These are phyloP conservation scores for Perizoma flavofasciatum DNA, from an alignment of 2,888 invertebrate genomes.

Conservation along the genomic window DNA sequence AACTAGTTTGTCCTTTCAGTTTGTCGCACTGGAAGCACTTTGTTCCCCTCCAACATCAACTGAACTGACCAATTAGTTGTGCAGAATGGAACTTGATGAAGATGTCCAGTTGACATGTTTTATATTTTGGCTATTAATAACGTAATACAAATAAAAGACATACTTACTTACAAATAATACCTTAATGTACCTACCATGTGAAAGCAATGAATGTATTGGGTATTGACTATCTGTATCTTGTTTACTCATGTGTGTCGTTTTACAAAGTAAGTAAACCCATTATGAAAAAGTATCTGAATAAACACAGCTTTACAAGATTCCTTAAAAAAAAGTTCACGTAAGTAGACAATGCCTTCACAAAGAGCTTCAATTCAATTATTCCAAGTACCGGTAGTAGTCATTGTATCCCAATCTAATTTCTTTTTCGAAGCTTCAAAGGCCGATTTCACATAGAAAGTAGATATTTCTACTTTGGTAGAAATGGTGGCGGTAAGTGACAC, in stretches of 20 bases:
- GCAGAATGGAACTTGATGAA: too few relatives aligned
- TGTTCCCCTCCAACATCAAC: too few relatives aligned
- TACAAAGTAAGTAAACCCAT: conserved; percentile 13
- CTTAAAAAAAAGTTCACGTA: conserved; percentile 15
- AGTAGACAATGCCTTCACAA: conserved; percentile 27
- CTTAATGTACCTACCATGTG: too few relatives aligned
- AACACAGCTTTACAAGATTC: conserved; percentile 19
- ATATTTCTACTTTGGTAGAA: background rate
- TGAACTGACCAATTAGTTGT: too few relatives aligned
- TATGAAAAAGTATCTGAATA: conserved; percentile 16
- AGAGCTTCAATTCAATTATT: conserved; percentile 30
- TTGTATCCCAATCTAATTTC: conserved; percentile 29
- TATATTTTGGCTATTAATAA: too few relatives aligned
- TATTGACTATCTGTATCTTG: background rate
- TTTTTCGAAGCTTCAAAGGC: conserved; percentile 25
- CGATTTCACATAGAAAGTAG: conserved; percentile 4
- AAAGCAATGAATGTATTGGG: too few relatives aligned
- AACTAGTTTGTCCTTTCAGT: too few relatives aligned
- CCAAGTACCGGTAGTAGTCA: conserved; percentile 24
- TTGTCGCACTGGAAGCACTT: too few relatives aligned
- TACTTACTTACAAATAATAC: too few relatives aligned
- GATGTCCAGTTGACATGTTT: too few relatives aligned
- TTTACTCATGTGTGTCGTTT: conserved; percentile 11
- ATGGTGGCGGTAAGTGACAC: background rate
- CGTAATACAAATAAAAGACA: too few relatives aligned